Evolutionary conservation across 2,888 invertebrate genomes (phyloP).

Genomic region (Zygaena filipendulae): DNA sequence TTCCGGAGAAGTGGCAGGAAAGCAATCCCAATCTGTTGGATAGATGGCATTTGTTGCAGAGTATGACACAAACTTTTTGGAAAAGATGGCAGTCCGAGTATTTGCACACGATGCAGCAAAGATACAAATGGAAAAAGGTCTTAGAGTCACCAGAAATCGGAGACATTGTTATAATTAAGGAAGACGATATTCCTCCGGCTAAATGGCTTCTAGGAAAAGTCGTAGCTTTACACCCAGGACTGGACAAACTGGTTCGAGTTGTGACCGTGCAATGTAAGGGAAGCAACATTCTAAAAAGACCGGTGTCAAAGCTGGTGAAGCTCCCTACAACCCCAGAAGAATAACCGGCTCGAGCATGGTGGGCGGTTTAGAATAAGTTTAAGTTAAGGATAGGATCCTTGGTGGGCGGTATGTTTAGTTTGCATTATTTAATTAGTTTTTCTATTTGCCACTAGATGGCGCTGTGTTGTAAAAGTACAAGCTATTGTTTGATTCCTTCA

Average conservation of each 20-base stretch:
- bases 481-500: no score
- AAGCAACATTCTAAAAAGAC: constrained; percentile 15
- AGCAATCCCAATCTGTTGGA: constrained; percentile 5
- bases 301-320: no score
- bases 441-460: no score
- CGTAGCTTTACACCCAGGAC: constrained; percentile 12
- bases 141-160: constrained; percentile 12
- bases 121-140: constrained; percentile 17
- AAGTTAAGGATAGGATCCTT: no score
- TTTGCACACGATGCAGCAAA: constrained; percentile 16
- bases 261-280: constrained; percentile 18
- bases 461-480: no score
- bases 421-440: no score
- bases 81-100: constrained; percentile 19
- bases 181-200: constrained; percentile 14
- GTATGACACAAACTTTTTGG: constrained; percentile 21
- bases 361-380: no score
- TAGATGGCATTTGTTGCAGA: constrained; percentile 20
- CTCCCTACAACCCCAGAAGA: no score
- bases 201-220: constrained; percentile 16
- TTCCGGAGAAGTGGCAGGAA: constrained; percentile 10
- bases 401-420: no score
- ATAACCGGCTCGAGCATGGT: no score
- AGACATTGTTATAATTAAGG: constrained; percentile 16
- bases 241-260: constrained; percentile 17